These are phyloP conservation scores for Cerastis leucographa DNA, from an alignment of 2,888 invertebrate genomes.

Conservation along the genomic window DNA sequence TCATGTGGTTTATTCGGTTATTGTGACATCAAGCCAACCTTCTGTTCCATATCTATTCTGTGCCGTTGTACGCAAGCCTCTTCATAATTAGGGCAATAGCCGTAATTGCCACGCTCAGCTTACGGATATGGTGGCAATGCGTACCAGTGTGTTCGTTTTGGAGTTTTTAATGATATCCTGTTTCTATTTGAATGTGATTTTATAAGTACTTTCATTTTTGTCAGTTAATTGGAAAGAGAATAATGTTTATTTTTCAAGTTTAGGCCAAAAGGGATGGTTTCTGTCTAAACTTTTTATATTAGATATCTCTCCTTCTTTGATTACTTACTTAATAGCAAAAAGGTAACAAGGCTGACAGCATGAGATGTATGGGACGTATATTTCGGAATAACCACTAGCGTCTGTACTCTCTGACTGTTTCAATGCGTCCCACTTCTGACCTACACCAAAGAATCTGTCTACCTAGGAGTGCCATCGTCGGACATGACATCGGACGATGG, in stretches of 20 bases:
- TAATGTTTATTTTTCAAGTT: neutral
- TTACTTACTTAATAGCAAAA: neutral
- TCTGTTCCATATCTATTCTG: neutral
- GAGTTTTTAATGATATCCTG: neutral
- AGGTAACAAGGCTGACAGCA: neutral
- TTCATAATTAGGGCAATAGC: conserved; percentile 43
- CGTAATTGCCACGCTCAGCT: conserved; percentile 45
- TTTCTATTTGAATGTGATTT: neutral
- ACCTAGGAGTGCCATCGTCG: neutral
- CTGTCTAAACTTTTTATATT: neutral
- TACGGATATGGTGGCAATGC: neutral
- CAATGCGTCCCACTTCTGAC: neutral
- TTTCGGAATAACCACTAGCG: neutral
- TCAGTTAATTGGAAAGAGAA: neutral
- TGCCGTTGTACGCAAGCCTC: conserved; percentile 18
- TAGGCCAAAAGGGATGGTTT: neutral
- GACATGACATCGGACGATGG: no score
- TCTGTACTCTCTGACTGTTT: neutral
- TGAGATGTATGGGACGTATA: neutral
- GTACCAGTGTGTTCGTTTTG: neutral
- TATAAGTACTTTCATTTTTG: neutral
- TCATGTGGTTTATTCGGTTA: neutral
- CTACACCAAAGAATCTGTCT: neutral
- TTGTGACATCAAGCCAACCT: neutral
- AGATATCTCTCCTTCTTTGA: neutral